phyloP scores from a whole-genome alignment of 2,888 invertebrate genomes.

The Agriopis leucophaearia region DNA sequence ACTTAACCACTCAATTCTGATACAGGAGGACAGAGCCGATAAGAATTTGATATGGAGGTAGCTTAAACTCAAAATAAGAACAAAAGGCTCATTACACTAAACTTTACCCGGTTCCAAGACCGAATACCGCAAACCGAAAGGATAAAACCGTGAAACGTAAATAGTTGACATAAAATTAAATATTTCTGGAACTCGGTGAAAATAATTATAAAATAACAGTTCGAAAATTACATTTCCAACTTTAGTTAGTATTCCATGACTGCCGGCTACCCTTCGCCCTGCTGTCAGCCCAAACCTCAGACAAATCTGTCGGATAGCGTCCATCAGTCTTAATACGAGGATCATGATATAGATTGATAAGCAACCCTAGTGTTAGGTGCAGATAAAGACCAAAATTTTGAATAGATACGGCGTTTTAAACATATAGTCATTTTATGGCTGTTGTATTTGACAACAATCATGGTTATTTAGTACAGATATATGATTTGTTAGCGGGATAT shows the following conservation, averaged over 20 bases:
- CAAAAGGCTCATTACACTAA: too few relatives aligned
- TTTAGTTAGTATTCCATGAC: conserved; percentile 17
- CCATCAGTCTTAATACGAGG: conserved; percentile 85
- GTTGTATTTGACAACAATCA: too few relatives aligned
- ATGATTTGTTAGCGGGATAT: too few relatives aligned
- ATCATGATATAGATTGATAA: conserved; percentile 85
- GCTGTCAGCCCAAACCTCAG: conserved; percentile 75
- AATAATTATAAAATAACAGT: background rate
- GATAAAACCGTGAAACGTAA: too few relatives aligned
- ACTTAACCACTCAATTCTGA: too few relatives aligned
- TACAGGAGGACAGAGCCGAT: too few relatives aligned
- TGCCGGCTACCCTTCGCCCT: conserved; percentile 47
- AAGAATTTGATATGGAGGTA: too few relatives aligned
- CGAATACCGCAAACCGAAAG: too few relatives aligned
- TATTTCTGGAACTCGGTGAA: background rate
- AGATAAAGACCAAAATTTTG: conserved; percentile 6
- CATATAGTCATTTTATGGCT: background rate
- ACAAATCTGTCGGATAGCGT: conserved; percentile 75
- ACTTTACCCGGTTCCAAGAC: too few relatives aligned
- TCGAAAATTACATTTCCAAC: conserved; percentile 6
- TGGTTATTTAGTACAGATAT: too few relatives aligned
- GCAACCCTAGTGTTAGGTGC: conserved; percentile 64
- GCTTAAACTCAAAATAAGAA: too few relatives aligned
- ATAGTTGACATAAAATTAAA: too few relatives aligned
- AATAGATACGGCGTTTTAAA: conserved; percentile 28